phyloP scores from a whole-genome alignment of 2,888 invertebrate species.

The Loripinus fragilis region DNA sequence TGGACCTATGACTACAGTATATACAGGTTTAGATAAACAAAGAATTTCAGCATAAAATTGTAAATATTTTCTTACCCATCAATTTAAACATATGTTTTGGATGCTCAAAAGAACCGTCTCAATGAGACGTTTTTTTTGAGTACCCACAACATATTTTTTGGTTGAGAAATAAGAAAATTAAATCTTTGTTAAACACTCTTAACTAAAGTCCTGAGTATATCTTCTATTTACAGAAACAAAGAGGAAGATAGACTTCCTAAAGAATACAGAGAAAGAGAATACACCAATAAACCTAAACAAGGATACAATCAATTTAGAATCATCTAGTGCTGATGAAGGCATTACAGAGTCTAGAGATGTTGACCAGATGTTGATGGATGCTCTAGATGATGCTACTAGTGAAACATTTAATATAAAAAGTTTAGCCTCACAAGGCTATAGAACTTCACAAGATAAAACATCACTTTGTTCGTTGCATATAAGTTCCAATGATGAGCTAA shows the following conservation, averaged over 20 bases:
- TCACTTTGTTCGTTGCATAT: background rate
- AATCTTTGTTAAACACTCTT: too few relatives aligned
- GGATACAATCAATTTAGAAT: background rate
- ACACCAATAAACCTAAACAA: background rate
- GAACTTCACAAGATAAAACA: background rate
- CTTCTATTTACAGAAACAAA: conserved; percentile 1
- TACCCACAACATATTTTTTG: too few relatives aligned
- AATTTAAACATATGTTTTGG: too few relatives aligned
- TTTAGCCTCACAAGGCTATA: background rate
- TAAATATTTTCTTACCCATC: too few relatives aligned
- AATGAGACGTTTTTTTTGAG: too few relatives aligned
- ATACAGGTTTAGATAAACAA: too few relatives aligned
- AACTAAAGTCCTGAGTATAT: too few relatives aligned
- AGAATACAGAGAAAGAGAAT: background rate
- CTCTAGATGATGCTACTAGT: conserved; percentile 19
- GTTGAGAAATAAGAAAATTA: too few relatives aligned
- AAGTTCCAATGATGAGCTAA: background rate
- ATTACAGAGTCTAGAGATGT: conserved; percentile 38
- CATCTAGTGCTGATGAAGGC: background rate
- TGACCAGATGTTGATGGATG: conserved; percentile 52
- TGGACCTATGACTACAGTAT: too few relatives aligned
- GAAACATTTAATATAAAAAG: background rate
- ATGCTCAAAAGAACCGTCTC: too few relatives aligned
- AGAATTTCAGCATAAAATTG: too few relatives aligned
- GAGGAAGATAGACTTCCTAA: conserved; percentile 6